Evolutionary conservation across 2,888 invertebrate genomes (phyloP), one percentile per base, ranked within the genome.

Genomic region (Neocrepidodera transversa): DNA sequence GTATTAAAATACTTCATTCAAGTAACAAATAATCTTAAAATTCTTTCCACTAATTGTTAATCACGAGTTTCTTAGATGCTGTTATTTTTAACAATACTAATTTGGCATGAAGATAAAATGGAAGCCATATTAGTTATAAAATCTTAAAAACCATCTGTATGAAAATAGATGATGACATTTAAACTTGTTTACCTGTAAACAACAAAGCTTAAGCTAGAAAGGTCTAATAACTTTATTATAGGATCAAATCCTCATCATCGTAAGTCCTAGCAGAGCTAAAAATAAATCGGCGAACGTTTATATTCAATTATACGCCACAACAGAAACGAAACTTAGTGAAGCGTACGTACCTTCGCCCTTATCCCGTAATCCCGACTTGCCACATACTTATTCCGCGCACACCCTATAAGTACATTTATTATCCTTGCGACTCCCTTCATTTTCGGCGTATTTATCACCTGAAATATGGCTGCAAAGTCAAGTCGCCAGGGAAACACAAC

Each of bases 381-480:
- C 20, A 26, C 45, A 23, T 16, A 26, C 45, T 28, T 45, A 45
- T 43, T 32, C 32, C 13, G 11, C 13, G 18, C 53, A 42, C 32
- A 43, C 35, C 35, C 35, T 20, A 23, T 23, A 32, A 53, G 32
- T 53, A 32, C 53, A 43, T 53, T 20, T 42, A 53, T 53, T 53
- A 53, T 53, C 42, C 42, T n/a, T 30, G 43, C 23, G 14, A 53
- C 32, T 30, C 43, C 53, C 43, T 53, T 23, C 16, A 53, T 53
- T 53, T 52, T 43, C 53, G 35, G 28, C 53, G 43, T 53, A 53
- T 53, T 53, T 53, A 53, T 53, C 53, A 53, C 43, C 53, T 53
- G 32, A 53, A 53, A 53, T 53, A 43, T 43, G 43, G 20, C 53
- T 43, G 53, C 32, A 35, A 52, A 52, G 53, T 20, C 43, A 35